Conservation (phyloP, 1,140 invertebrate species). For the Thaumatotibia leucotreta region DNA sequence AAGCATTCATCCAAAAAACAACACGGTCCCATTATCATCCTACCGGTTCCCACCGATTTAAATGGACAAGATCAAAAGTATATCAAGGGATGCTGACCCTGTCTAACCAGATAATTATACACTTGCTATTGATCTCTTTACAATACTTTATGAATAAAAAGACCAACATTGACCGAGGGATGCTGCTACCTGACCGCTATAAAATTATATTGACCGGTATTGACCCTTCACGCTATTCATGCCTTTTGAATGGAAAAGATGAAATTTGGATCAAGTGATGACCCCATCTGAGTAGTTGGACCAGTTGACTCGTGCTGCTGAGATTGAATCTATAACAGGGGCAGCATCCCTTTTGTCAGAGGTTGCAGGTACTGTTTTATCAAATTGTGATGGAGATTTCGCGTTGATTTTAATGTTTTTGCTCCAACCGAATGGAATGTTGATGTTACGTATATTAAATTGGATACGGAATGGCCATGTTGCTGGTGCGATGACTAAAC, state of each 20-base stretch:
- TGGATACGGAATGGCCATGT: too few species aligned
- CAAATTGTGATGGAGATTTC: conserved; percentile 16
- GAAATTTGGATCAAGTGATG: neutral
- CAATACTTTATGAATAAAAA: neutral
- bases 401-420: neutral
- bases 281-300: neutral
- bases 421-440: too few species aligned
- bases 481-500: too few species aligned
- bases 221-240: neutral
- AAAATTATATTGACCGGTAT: neutral
- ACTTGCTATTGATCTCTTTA: neutral
- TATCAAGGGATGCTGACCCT: conserved; percentile 34
- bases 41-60: neutral
- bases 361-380: conserved; percentile 26
- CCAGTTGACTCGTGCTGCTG: conserved; percentile 20
- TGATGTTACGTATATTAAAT: too few species aligned
- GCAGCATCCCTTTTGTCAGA: conserved; percentile 27
- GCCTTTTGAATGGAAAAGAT: neutral
- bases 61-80: conserved; percentile 42
- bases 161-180: neutral
- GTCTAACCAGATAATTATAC: neutral
- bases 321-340: conserved; percentile 51
- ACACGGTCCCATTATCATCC: too few species aligned
- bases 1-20: too few species aligned
- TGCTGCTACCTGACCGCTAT: neutral